phyloP scores from a whole-genome alignment of 2,888 invertebrate species.

The Syrista parreyssii region DNA sequence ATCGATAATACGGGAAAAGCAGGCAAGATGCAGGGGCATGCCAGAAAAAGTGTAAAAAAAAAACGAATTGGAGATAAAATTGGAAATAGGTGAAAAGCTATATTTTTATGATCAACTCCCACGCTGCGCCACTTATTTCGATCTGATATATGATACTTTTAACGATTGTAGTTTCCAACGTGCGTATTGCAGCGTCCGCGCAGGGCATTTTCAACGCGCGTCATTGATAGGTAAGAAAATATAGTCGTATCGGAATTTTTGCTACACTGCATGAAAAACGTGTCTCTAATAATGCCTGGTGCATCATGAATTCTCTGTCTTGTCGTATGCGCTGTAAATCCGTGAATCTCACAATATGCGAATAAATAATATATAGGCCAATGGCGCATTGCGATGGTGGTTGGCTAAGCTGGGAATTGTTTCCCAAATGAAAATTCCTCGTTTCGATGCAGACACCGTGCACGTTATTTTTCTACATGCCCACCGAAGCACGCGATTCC shows the following conservation, averaged over 20 bases:
- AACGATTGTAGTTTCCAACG: background rate
- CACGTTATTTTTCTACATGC: no score
- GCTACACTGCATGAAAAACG: background rate
- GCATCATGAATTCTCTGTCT: background rate
- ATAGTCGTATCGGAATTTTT: background rate
- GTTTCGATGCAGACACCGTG: slow-evolving; percentile 10
- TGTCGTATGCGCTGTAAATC: background rate
- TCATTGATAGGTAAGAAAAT: background rate
- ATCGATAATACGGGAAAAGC: background rate
- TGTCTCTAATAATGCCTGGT: background rate
- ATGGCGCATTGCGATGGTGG: slow-evolving; percentile 21
- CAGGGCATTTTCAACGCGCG: background rate
- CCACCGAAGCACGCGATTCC: no score
- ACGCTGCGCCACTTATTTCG: background rate
- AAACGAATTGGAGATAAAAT: background rate
- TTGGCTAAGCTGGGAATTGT: slow-evolving; percentile 18
- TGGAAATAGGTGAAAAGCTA: background rate
- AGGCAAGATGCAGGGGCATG: background rate
- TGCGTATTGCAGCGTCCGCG: background rate
- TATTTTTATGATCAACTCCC: background rate
- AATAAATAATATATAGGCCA: background rate
- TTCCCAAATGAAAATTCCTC: slow-evolving; percentile 30
- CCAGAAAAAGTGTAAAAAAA: background rate
- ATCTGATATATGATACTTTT: background rate
- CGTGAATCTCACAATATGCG: slow-evolving; percentile 1